Base-by-base conservation (phyloP, 2,888 invertebrate genomes). In the Agriopis marginaria region DNA sequence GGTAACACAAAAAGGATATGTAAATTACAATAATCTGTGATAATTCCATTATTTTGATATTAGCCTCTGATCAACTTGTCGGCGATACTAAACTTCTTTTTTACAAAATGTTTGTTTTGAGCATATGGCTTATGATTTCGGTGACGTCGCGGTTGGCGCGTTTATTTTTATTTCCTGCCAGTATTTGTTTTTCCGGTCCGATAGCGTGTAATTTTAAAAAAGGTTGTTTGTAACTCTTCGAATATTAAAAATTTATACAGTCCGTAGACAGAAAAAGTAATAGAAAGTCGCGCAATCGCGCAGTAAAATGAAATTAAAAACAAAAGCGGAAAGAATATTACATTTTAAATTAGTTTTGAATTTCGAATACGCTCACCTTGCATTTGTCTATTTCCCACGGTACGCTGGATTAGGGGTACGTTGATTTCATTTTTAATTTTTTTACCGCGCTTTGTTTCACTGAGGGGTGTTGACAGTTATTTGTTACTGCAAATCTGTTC, bases 391-490 rank as follows among this genome's bases (percentile, higher is more conserved):
- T 88, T 66, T 94, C 93, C 93, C 94, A 93, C 93, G 93, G 89
- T 88, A 61, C 44, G 66, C 83, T 79, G 93, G 93, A 93, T 93
- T 93, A 93, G 89, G 90, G 91, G 76, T 71, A 75, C 76, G 84
- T 86, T 88, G 86, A 89, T 89, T 89, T 85, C 79, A 84, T 91
- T 93, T 91, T 70, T 89, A 86, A 86, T 85, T 86, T 88, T 91
- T 93, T 92, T 91, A 79, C 76, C 85, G 85, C 85, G 78, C 82
- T 80, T 93, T 93, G 92, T 93, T 93, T 93, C 91, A 92, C 89
- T 87, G 88, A 93, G 93, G 93, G 93, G 93, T 94, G 94, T 93
- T 94, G 94, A 94, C 94, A 94, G 93, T 90, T 93, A 92, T 92
- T 92, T 92, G 93, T 93, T 89, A 78, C 89, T 83, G 86, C 88